Base-by-base conservation (phyloP, 1,140 invertebrate species). In the Drosophila takahashii region DNA sequence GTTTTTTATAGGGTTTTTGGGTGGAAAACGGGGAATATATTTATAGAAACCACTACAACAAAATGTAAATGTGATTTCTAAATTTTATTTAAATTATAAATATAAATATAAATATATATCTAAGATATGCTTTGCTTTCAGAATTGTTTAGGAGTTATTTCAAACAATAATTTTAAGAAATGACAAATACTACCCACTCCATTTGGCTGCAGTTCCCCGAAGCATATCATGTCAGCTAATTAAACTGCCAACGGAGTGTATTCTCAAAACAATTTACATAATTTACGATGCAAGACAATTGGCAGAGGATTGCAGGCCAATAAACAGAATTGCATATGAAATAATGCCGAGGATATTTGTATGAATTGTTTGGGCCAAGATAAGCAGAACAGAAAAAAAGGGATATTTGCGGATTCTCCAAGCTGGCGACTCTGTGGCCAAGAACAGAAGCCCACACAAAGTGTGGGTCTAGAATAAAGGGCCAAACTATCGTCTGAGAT, bases 301-400 rank as follows among this genome's bases (percentile, higher is more conserved):
- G 66, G 50, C 66, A 69, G 50, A 10, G 59, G 41, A 62, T 70
- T 70, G 66, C 66, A 72, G 18, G 48, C 73, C 62, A 76, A 76
- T 75, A 69, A 60, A 59, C 69, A 60, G 59, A 76, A 75, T 58
- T 83, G 81, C 81, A 86, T 79, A 70, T 58, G 69, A 74, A 47
- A 71, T 59, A 47, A 71, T 59, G 73, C 34, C 71, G 61, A 36
- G 27, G 27, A 62, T 60, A 60, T 79, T 83, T 70, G 8, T 77
- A 86, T 86, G 81, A 86, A 81, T 86, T 87, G 81, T 81, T 83
- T n/a, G 32, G 36, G 58, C 53, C 54, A 70, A 67, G 51, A 60
- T 65, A 66, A 75, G 45, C 22, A 2, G 22, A 22, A 22, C 22
- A 22, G 44, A 36, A 8, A 18, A 66, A 66, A 66, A 72, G 22